A percentile compares a stretch with the other conserved stretches of the same genome.
These are phyloP conservation scores for Pyrochroa serraticornis DNA, from an alignment of 2,888 invertebrate species.

Conservation along the genomic window DNA sequence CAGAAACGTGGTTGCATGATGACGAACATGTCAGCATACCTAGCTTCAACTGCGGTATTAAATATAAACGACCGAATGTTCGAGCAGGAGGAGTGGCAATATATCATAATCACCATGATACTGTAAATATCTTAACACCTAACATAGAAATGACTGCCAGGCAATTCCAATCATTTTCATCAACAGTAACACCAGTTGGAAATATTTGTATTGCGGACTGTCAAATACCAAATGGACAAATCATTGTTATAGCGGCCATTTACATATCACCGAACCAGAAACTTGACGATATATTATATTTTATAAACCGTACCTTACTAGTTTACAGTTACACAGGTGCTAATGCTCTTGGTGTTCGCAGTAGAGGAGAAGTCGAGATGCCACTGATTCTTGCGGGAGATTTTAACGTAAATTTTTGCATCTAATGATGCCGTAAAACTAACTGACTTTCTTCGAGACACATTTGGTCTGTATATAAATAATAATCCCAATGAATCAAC, in stretches of 20 bases:
- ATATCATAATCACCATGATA: conserved; percentile 38
- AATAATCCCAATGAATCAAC: conserved; percentile 15
- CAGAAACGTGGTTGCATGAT: conserved; percentile 19
- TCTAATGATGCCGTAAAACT: not conserved
- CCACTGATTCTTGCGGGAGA: no score
- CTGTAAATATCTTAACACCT: conserved; percentile 36
- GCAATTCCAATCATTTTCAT: no score
- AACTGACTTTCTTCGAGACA: not conserved
- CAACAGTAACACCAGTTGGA: conserved; percentile 6
- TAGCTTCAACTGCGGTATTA: conserved; percentile 41
- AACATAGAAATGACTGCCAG: conserved; percentile 41
- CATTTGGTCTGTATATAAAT: not conserved
- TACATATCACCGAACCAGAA: conserved; percentile 41
- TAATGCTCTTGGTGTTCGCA: no score
- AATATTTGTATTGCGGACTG: conserved; percentile 38
- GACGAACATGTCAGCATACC: conserved; percentile 29
- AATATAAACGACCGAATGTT: conserved; percentile 40
- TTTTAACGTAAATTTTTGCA: conserved; percentile 5
- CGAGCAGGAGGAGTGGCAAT: conserved; percentile 41
- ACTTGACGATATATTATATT: conserved; percentile 40
- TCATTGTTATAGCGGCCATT: conserved; percentile 37
- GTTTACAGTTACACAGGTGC: no score
- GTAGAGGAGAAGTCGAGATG: no score
- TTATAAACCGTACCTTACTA: conserved; percentile 38
- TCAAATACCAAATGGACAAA: conserved; percentile 36